These are phyloP conservation scores for Cichlasoma orientale DNA, from an alignment of 2,797 vertebrate species.

Conservation along the genomic window DNA sequence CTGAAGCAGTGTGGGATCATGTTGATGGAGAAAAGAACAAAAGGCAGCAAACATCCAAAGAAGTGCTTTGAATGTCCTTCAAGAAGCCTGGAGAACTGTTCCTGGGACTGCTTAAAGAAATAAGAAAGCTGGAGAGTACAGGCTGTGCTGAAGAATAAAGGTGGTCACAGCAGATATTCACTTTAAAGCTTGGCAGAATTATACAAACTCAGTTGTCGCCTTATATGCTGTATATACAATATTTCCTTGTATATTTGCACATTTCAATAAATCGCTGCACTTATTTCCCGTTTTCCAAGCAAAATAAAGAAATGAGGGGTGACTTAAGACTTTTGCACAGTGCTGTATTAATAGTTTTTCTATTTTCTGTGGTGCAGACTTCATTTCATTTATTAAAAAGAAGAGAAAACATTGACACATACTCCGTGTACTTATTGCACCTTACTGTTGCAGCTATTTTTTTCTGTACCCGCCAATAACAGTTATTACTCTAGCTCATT, in stretches of 20 bases:
- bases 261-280: neutral
- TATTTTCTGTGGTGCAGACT: neutral
- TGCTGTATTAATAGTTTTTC: neutral
- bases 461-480: constrained; percentile 23
- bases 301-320: too few species aligned
- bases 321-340: neutral
- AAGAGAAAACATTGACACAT: neutral
- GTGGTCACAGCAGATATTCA: too few species aligned
- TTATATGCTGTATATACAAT: neutral
- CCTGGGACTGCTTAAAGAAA: too few species aligned
- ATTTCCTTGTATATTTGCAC: neutral
- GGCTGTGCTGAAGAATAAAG: neutral
- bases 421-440: neutral
- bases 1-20: neutral
- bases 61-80: neutral
- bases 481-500: constrained; percentile 34
- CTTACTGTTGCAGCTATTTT: neutral
- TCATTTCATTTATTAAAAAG: constrained; percentile 2
- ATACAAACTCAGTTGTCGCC: too few species aligned
- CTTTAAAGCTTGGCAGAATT: too few species aligned
- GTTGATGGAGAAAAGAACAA: neutral
- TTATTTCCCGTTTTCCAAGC: neutral
- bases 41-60: neutral
- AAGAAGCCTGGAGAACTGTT: neutral
- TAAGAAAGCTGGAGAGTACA: neutral